These are phyloP conservation scores for Caenorhabditis doughertyi DNA, from an alignment of 2,888 invertebrate genomes.

Conservation along the genomic window DNA sequence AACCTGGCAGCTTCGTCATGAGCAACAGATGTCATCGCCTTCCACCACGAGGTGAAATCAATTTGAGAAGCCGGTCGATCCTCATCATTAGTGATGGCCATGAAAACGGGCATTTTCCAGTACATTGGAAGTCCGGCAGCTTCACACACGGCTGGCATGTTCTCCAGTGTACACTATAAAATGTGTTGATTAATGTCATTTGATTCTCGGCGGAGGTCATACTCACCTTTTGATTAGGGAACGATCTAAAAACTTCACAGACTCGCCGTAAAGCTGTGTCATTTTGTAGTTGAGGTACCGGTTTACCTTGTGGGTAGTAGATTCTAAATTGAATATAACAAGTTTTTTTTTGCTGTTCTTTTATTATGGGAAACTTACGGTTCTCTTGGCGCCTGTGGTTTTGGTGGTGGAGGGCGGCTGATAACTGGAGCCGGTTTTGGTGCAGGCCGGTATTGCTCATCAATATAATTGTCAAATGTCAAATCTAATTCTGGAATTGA, in stretches of 20 bases:
- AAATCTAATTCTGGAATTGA: conserved; percentile 49
- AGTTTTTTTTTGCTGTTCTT: conserved; percentile 4
- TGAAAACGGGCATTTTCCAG: conserved; percentile 97
- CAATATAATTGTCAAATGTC: conserved; percentile 55
- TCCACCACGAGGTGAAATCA: conserved; percentile 77
- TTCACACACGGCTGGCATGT: conserved; percentile 85
- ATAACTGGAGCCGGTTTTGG: conserved; percentile 58
- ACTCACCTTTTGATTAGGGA: conserved; percentile 72
- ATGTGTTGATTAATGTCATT: conserved; percentile 35
- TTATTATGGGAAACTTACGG: conserved; percentile 43
- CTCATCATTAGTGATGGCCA: conserved; percentile 82
- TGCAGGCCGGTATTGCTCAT: conserved; percentile 61
- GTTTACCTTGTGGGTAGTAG: conserved; percentile 81
- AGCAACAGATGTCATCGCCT: conserved; percentile 77
- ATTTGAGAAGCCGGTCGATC: conserved; percentile 67
- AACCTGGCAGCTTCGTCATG: conserved; percentile 82
- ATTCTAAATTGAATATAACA: conserved; percentile 65
- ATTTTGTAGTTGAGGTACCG: conserved; percentile 76
- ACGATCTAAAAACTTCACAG: conserved; percentile 75
- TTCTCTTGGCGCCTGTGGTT: conserved; percentile 64
- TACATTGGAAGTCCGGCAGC: conserved; percentile 95
- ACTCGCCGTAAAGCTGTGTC: conserved; percentile 76
- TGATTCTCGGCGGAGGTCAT: background rate
- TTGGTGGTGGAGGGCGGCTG: conserved; percentile 46
- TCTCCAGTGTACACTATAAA: conserved; percentile 68